Base-by-base conservation (phyloP, 1,140 invertebrate genomes). In the Geopemphigus sp. region DNA sequence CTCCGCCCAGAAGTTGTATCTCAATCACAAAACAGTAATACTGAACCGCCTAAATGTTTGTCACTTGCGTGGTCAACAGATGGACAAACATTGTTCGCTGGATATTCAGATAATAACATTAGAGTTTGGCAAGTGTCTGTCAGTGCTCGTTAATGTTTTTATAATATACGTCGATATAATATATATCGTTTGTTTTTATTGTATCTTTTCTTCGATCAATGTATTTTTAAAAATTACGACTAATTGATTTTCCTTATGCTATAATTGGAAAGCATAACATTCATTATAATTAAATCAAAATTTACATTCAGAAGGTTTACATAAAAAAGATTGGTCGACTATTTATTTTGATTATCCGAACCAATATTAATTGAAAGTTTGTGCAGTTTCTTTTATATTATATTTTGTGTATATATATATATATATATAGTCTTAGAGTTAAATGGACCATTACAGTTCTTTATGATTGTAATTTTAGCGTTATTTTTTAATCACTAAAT, bases 41-140 rank as follows among this genome's bases (percentile, higher is more conserved):
- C 94, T 80, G 94, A 96, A 83, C 93, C 95, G 83, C 96, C 97
- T 50, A 93, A 98, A 85, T 99, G 98, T 88, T 90, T 98, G 74
- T 99, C 96, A 17, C 89, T 99, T 83, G 97, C 98, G 11, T 99
- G 98, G 98, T 99, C 97, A 81, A 95, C 95, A 73, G 98, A 99
- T 88, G 98, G 98, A 82, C 96, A 99, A 87, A 99, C 97, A 54
- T 88, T 99, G 82, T 99, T 98, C 86, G 97, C 98, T 86, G 98
- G 98, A 68, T 99, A 99, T 88, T 97, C 96, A 45, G 98, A 99
- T 87, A 98, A 98, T 86, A 92, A 92, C 68, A 99, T 99, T 86
- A 90, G 98, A 86, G 97, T 99, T 66, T 99, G 97, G 97, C 96
- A 98, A 89, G 97, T 99, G 83, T 94, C 93, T 84, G 90, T 94